Evolutionary conservation across 2,113 vertebrate species (phyloP).

Genomic region (Ondatra zibethicus): DNA sequence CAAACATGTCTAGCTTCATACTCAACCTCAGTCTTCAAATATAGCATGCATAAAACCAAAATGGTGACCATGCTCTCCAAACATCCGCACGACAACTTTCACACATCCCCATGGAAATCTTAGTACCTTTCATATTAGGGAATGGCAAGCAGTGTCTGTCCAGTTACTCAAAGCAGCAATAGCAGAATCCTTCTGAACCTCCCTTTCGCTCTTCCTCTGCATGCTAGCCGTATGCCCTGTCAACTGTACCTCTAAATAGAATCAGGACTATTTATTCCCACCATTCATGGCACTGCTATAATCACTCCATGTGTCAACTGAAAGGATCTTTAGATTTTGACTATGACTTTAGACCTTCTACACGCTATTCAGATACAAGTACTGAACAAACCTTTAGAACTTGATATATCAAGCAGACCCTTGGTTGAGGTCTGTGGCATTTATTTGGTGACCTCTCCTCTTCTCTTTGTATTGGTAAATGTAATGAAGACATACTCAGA

Average conservation of each 20-base stretch:
- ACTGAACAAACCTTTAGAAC: not conserved
- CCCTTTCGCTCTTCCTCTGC: not conserved
- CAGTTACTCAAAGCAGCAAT: not conserved
- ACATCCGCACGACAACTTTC: not conserved
- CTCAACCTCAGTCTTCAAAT: not conserved
- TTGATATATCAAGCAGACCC: not conserved
- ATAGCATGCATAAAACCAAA: not conserved
- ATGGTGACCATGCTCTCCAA: rapidly evolving
- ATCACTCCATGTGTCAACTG: not conserved
- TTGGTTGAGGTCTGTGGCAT: not conserved
- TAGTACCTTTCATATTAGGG: not conserved
- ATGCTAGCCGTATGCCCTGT: not conserved
- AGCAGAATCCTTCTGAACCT: rapidly evolving
- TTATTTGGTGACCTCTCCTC: not conserved
- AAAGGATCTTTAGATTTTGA: not conserved
- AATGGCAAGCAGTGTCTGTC: not conserved
- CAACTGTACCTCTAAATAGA: not conserved
- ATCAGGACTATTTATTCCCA: not conserved
- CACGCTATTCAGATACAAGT: not conserved
- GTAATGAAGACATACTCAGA: not conserved
- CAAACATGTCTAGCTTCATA: not conserved
- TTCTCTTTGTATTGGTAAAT: not conserved
- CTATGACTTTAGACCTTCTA: not conserved
- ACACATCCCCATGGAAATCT: not conserved
- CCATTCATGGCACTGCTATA: not conserved